Evolutionary conservation across 2,113 vertebrate genomes (phyloP).

Genomic region (Sprattus sprattus): DNA sequence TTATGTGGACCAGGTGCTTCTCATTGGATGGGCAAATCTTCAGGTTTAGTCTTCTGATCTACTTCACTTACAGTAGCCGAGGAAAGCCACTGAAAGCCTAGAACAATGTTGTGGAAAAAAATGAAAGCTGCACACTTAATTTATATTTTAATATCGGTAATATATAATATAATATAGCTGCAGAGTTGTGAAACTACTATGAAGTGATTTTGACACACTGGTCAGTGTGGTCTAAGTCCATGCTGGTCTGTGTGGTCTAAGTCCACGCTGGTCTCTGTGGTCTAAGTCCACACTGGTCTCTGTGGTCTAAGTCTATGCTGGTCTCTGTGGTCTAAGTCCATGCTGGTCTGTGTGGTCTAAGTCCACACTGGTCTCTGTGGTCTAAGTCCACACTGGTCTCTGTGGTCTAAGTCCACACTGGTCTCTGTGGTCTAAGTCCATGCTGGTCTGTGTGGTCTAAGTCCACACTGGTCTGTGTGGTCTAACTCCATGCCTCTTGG

Average conservation of each 20-base stretch:
- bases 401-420: background rate
- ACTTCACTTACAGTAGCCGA: background rate
- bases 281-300: background rate
- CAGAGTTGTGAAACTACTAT: background rate
- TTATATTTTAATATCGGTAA: background rate
- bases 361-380: background rate
- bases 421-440: background rate
- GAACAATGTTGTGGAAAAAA: background rate
- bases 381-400: background rate
- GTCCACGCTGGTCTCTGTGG: background rate
- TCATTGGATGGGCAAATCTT: slow-evolving; percentile 36
- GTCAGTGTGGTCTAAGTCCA: too few relatives aligned
- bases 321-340: too few relatives aligned
- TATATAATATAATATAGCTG: background rate
- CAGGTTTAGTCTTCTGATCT: slow-evolving; percentile 16
- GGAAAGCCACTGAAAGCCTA: background rate
- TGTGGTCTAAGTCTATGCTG: background rate
- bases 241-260: background rate
- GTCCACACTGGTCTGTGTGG: background rate
- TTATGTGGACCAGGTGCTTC: slow-evolving; percentile 28
- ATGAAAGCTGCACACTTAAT: background rate
- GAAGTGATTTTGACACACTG: background rate
- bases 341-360: too few relatives aligned
- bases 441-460: background rate
- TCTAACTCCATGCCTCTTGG: background rate